These are phyloP conservation scores for Paraescarpia echinospica DNA, from an alignment of 1,140 invertebrate species.

Conservation along the genomic window DNA sequence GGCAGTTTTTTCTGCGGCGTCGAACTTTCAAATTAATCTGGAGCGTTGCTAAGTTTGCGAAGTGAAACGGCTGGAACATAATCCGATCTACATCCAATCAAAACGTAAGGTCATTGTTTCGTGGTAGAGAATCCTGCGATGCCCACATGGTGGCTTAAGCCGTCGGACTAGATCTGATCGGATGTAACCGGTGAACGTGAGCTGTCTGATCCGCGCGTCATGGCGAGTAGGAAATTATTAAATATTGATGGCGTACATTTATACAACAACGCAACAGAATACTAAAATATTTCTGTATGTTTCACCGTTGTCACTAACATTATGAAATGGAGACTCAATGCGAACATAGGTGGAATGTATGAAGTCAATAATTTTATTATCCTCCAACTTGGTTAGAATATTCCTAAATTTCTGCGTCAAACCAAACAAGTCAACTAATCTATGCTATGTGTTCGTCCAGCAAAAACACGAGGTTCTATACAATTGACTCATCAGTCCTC, in stretches of 20 bases:
- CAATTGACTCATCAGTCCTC: neutral
- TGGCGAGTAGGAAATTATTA: neutral
- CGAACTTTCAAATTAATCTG: neutral
- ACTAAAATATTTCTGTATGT: neutral
- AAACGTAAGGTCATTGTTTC: neutral
- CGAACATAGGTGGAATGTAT: neutral
- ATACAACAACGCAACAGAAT: neutral
- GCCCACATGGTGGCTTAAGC: neutral
- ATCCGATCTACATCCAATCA: neutral
- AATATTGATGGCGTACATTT: neutral
- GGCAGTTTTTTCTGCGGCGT: neutral
- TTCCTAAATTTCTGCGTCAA: neutral
- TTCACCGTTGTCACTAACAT: neutral
- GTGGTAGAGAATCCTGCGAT: neutral
- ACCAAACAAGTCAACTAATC: neutral
- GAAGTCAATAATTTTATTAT: neutral
- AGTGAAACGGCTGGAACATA: neutral
- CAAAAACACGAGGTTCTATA: neutral
- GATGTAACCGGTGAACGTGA: neutral
- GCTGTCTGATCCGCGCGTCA: neutral
- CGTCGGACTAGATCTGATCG: neutral
- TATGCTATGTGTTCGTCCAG: no score
- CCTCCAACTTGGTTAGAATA: neutral
- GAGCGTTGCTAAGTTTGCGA: neutral
- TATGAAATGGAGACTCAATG: neutral